A percentile compares a stretch with the other conserved stretches of the same genome.
Conservation (phyloP, 2,888 invertebrate species). For the Mamestra brassicae region DNA sequence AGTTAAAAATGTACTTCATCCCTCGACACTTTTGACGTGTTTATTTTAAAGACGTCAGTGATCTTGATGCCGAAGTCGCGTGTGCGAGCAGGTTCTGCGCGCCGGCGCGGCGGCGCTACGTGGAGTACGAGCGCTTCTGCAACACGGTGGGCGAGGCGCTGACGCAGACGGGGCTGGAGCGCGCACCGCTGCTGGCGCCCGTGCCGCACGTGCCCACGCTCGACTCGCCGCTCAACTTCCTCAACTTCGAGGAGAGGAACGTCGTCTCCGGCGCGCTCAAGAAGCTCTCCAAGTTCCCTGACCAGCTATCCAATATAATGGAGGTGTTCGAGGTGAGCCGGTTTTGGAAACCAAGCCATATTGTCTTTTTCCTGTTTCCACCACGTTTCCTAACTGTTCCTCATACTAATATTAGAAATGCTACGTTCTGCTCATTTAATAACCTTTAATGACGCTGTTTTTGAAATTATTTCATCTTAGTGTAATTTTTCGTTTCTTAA, state of each 20-base stretch:
- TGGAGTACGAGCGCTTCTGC: conserved; percentile 93
- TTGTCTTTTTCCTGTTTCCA: too few species aligned
- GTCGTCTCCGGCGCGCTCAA: conserved; percentile 92
- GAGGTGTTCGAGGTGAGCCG: conserved; percentile 92
- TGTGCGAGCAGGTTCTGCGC: conserved; percentile 91
- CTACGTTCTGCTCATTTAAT: too few species aligned
- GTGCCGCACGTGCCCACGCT: conserved; percentile 93
- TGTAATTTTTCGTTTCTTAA: too few species aligned
- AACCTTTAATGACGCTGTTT: too few species aligned
- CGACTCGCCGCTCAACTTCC: conserved; percentile 92
- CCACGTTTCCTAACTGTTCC: too few species aligned
- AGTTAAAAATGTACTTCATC: too few species aligned
- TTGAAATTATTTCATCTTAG: too few species aligned
- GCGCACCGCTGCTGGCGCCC: conserved; percentile 93
- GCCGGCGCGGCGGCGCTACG: conserved; percentile 90
- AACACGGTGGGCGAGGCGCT: conserved; percentile 93
- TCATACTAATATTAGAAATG: too few species aligned
- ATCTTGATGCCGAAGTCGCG: neutral
- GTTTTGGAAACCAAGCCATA: neutral
- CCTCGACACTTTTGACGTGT: too few species aligned
- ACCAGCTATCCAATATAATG: conserved; percentile 93
- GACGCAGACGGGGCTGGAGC: conserved; percentile 92
- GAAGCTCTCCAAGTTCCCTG: conserved; percentile 92
- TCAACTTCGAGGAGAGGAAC: conserved; percentile 94
- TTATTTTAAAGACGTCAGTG: neutral